These are phyloP conservation scores for Silvanus unidentatus DNA, from an alignment of 2,888 invertebrate species.

Conservation along the genomic window DNA sequence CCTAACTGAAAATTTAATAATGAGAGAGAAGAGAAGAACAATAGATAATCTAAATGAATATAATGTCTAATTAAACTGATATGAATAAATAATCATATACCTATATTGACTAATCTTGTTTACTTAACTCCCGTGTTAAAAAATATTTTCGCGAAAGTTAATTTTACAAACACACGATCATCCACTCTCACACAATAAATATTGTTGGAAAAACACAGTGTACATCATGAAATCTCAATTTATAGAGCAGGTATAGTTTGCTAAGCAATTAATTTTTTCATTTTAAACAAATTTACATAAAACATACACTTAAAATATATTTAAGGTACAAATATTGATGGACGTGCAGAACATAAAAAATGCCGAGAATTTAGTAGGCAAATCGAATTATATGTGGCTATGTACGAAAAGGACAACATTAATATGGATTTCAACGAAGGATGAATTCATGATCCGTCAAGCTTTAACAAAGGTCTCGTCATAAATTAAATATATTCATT, in stretches of 20 bases:
- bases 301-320: constrained; percentile 3
- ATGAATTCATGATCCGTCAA: constrained; percentile 35
- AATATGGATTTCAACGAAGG: constrained; percentile 32
- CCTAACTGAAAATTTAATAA: no score
- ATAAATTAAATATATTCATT: background rate
- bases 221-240: constrained; percentile 12
- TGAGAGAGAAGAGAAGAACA: no score
- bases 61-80: constrained; percentile 3
- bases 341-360: constrained; percentile 35
- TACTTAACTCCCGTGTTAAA: background rate
- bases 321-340: constrained; percentile 38
- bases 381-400: constrained; percentile 37
- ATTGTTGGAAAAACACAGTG: background rate
- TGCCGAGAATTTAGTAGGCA: constrained; percentile 26
- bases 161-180: background rate
- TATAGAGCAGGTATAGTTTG: constrained; percentile 13
- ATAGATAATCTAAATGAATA: background rate
- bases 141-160: background rate
- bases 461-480: constrained; percentile 30
- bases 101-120: background rate
- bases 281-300: background rate
- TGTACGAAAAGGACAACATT: constrained; percentile 30
- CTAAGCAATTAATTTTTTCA: constrained; percentile 5
- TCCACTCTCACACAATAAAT: background rate
- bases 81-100: constrained; percentile 1